Percentiles rank a stretch among this genome's conserved stretches.
phyloP scores from a whole-genome alignment of 2,888 invertebrate species.

The Pinctada fucata region DNA sequence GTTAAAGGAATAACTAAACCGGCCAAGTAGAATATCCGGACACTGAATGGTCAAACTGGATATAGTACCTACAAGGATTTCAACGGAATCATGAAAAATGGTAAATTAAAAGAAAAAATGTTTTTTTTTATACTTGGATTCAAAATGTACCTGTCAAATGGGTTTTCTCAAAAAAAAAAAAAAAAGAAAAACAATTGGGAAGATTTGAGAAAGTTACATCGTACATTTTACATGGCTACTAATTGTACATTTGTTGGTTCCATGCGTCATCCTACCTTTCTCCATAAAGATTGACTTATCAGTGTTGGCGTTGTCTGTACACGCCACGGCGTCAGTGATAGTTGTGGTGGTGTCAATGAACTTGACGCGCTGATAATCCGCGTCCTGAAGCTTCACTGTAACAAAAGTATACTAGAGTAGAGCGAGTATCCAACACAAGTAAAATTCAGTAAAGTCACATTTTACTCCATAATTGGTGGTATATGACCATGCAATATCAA shows the following conservation, averaged over 20 bases:
- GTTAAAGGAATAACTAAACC: conserved; percentile 47
- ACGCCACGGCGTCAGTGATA: conserved; percentile 24
- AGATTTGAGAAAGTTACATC: too few relatives aligned
- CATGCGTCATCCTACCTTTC: conserved; percentile 18
- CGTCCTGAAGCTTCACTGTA: conserved; percentile 34
- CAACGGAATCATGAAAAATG: background rate
- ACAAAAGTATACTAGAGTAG: background rate
- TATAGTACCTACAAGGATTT: conserved; percentile 43
- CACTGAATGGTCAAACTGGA: conserved; percentile 41
- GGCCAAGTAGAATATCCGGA: conserved; percentile 52
- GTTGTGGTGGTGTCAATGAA: conserved; percentile 25
- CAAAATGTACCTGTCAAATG: background rate
- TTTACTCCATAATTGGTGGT: background rate
- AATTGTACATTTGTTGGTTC: too few relatives aligned
- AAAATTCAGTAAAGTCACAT: background rate
- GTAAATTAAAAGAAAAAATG: background rate
- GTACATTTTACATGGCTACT: too few relatives aligned
- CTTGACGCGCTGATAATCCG: conserved; percentile 36
- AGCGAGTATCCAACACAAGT: background rate
- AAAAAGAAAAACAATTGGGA: too few relatives aligned
- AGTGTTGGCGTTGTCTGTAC: conserved; percentile 30
- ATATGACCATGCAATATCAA: background rate
- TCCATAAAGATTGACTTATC: conserved; percentile 23
- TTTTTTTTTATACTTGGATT: background rate
- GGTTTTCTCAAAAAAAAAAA: background rate